These are phyloP conservation scores for Rhagoletis zephyria DNA, from an alignment of 1,140 invertebrate species.

Conservation along the genomic window DNA sequence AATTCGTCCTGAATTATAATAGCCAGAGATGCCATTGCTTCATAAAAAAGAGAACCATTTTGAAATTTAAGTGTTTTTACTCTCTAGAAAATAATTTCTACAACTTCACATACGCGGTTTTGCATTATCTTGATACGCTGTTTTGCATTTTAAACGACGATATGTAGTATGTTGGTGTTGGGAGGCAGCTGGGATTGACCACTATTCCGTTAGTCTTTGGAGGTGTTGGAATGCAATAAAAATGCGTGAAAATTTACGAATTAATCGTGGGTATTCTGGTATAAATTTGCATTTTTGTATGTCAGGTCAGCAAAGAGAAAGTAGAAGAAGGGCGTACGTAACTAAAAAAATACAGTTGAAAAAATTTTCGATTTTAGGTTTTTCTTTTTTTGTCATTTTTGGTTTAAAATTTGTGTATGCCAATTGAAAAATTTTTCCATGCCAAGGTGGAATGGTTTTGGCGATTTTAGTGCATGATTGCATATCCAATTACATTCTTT, in stretches of 20 bases:
- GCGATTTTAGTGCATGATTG: background rate
- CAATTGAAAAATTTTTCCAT: background rate
- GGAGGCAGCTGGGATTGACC: background rate
- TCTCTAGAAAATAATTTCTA: too few species aligned
- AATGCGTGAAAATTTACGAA: background rate
- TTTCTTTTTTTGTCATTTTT: background rate
- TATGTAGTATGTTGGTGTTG: background rate
- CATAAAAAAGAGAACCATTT: too few species aligned
- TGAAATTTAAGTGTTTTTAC: too few species aligned
- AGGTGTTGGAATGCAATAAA: background rate
- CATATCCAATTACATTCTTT: background rate
- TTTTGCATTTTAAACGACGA: too few species aligned
- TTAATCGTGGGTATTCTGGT: constrained; percentile 37
- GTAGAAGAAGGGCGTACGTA: background rate
- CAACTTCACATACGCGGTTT: too few species aligned
- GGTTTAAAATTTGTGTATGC: background rate
- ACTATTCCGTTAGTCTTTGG: background rate
- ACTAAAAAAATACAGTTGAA: constrained; percentile 5
- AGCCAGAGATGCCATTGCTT: too few species aligned
- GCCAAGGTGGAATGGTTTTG: background rate
- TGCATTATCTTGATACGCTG: too few species aligned
- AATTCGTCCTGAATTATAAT: too few species aligned
- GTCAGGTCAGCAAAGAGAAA: background rate
- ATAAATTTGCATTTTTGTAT: constrained; percentile 40
- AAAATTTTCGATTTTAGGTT: background rate